Percentiles rank a stretch among this genome's conserved stretches.
Evolutionary conservation across 2,888 invertebrate genomes (phyloP).

Genomic region (Stenodera caucasica): DNA sequence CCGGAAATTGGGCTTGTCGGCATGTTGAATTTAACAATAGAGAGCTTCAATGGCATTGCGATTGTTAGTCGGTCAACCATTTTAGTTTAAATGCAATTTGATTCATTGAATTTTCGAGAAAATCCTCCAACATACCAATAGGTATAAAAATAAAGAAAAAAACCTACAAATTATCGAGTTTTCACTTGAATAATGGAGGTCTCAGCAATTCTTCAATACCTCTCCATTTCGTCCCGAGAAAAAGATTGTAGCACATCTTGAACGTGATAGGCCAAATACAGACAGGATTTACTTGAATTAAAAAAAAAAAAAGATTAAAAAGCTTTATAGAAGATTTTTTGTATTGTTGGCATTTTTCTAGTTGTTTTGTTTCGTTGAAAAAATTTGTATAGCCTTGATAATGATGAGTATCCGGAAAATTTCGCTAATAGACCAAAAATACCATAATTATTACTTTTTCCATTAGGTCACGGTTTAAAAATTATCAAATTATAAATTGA

Average conservation of each 20-base stretch:
- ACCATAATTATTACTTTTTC: not conserved
- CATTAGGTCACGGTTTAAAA: slow-evolving; percentile 6
- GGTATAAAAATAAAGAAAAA: too few relatives aligned
- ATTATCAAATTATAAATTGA: not conserved
- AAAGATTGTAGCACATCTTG: not conserved
- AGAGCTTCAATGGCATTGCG: not conserved
- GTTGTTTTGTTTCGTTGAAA: not conserved
- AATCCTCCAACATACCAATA: too few relatives aligned
- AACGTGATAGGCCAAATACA: not conserved
- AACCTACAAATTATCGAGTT: too few relatives aligned
- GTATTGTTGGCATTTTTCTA: not conserved
- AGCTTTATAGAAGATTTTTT: not conserved
- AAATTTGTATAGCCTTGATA: not conserved
- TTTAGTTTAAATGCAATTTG: not conserved
- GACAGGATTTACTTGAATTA: not conserved
- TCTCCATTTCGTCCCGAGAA: too few relatives aligned
- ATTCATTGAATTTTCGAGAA: not conserved
- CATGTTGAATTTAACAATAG: slow-evolving; percentile 2
- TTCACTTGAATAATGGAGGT: too few relatives aligned
- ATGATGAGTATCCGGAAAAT: slow-evolving; percentile 1
- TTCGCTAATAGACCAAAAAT: not conserved
- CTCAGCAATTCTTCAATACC: too few relatives aligned
- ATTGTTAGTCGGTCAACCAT: not conserved
- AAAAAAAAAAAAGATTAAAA: not conserved
- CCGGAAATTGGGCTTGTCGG: slow-evolving; percentile 8